phyloP scores from a whole-genome alignment of 2,888 invertebrate species.

The Volucella bombylans region DNA sequence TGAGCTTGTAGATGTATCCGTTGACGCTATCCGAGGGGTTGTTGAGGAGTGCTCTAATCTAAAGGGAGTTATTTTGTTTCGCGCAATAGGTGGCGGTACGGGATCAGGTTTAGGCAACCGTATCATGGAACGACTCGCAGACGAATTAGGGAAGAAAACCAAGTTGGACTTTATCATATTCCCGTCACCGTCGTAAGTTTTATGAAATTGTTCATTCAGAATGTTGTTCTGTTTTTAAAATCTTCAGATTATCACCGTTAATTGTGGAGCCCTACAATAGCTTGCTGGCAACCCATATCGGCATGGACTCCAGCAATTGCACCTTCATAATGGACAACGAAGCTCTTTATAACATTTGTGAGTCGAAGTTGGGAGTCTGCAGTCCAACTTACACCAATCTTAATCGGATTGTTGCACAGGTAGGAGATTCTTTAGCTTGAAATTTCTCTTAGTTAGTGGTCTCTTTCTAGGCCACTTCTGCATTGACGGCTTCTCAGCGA shows the following conservation, averaged over 20 bases:
- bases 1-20: constrained; percentile 88
- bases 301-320: constrained; percentile 87
- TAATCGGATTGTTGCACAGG: constrained; percentile 85
- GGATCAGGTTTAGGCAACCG: constrained; percentile 89
- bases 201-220: neutral
- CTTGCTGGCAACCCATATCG: constrained; percentile 87
- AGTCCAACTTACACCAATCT: constrained; percentile 93
- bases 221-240: neutral
- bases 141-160: constrained; percentile 86
- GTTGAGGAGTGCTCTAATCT: constrained; percentile 86
- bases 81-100: constrained; percentile 90
- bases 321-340: constrained; percentile 90
- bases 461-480: constrained; percentile 33
- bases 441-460: neutral
- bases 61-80: constrained; percentile 86
- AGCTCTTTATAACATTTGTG: constrained; percentile 90
- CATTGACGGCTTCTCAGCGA: constrained; percentile 45
- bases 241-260: constrained; percentile 86
- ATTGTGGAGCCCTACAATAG: constrained; percentile 92
- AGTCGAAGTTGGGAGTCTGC: constrained; percentile 88
- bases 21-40: constrained; percentile 87
- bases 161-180: constrained; percentile 89
- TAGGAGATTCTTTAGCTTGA: neutral
- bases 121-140: constrained; percentile 85
- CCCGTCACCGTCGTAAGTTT: constrained; percentile 88